phyloP scores from a whole-genome alignment of 2,888 invertebrate species.

The Diarsia brunnea region DNA sequence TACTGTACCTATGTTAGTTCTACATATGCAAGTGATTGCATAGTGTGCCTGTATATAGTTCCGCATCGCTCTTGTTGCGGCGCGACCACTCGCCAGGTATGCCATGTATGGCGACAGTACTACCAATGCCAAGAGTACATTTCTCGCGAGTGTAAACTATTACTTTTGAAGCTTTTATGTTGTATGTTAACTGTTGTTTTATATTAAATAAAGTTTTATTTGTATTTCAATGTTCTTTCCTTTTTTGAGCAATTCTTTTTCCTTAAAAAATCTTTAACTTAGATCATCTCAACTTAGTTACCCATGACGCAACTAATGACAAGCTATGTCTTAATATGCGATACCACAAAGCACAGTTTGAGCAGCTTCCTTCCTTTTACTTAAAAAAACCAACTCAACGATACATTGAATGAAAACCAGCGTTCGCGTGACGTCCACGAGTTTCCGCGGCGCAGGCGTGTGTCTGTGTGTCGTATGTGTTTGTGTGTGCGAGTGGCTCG shows the following conservation, averaged over 20 bases:
- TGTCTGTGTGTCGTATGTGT: neutral
- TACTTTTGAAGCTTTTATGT: slow-evolving; percentile 22
- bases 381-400: slow-evolving; percentile 5
- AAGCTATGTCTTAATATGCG: slow-evolving; percentile 1
- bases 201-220: slow-evolving; percentile 18
- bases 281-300: neutral
- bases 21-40: neutral
- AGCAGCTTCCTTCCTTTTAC: slow-evolving; percentile 37
- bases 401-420: slow-evolving; percentile 28
- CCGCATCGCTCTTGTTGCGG: too few species aligned
- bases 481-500: too few species aligned
- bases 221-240: neutral
- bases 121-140: neutral
- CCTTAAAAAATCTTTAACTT: slow-evolving; percentile 2
- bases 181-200: neutral
- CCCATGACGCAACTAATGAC: slow-evolving; percentile 36
- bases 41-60: neutral
- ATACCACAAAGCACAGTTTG: neutral
- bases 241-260: neutral
- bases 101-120: too few species aligned
- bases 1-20: neutral
- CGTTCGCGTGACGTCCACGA: slow-evolving; percentile 10
- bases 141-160: neutral
- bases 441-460: neutral
- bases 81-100: too few species aligned